Evolutionary conservation across 2,888 invertebrate genomes (phyloP), one percentile per base, ranked within the genome.

Genomic region (Fabriciana adippe): DNA sequence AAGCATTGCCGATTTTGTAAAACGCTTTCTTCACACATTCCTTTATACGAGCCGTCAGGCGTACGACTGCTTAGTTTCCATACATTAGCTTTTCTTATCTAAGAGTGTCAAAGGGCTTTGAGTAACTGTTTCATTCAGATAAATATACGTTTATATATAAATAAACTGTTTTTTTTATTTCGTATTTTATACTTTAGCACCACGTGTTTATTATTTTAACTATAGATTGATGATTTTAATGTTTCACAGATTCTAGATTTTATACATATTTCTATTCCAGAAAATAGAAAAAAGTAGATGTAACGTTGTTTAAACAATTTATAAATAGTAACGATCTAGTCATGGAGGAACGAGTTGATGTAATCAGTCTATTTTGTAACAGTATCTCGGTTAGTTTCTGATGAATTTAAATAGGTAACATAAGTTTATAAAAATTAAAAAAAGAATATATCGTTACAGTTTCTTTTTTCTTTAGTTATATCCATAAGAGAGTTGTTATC

Each of bases 121-220:
- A 74, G 72, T 75, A 76, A 76, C 80, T 82, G 82, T 76, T 83
- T 81, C 80, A 84, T 81, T 83, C 81, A 81, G 80, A 80, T 81
- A 81, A 87, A 86, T 88, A 85, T 83, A 87, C 82, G 83, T 87
- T 82, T 87, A 76, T 79, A 74, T 74, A 78, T 51, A 80, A 81
- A 76, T 68, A 62, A 67, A n/a, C 26, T 56, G 72, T 67, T 81
- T 81, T 82, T 18, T 73, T 21, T 76, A 78, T 82, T 74, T 55
- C 35, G 41, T 55, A 66, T 14, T 14, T 62, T 21, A 13, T 48
- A 35, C 14, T 15, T 16, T 45, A 2, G 13, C 26, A 41, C 13
- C 5, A 21, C 3, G 21, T 4, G 4, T 4, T 2, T 54, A 31
- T 54, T 21, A 26, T 26, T 8, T 41, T 1, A 6, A 26, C 54